A percentile compares a stretch with the other conserved stretches of the same genome.
phyloP scores from a whole-genome alignment of 2,113 vertebrate genomes.

The Plestiodon gilberti region DNA sequence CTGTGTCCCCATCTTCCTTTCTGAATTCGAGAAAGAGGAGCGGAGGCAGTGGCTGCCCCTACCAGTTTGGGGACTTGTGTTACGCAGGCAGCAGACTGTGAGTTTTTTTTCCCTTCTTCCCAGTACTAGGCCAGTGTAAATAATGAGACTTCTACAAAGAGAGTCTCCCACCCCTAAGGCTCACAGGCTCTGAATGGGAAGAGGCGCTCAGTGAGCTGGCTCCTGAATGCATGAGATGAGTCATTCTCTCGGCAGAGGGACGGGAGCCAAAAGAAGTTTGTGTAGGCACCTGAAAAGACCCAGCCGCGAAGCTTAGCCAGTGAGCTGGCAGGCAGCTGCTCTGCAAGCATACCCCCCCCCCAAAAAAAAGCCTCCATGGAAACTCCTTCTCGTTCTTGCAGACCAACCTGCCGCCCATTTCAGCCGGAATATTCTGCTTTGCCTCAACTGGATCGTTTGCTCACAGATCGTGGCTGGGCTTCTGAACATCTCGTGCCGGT shows the following conservation, averaged over 20 bases:
- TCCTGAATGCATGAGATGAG: not conserved
- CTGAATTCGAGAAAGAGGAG: too few relatives aligned
- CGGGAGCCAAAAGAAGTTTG: not conserved
- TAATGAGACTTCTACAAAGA: not conserved
- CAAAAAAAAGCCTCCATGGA: not conserved
- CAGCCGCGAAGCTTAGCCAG: too few relatives aligned
- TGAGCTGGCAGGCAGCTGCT: not conserved
- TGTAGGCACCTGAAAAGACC: not conserved
- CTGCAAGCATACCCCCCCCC: not conserved
- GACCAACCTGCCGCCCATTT: not conserved
- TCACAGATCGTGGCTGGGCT: not conserved
- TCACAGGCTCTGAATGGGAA: slow-evolving; percentile 1
- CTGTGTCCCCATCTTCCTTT: too few relatives aligned
- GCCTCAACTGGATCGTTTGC: not conserved
- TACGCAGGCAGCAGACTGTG: too few relatives aligned
- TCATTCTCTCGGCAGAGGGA: not conserved
- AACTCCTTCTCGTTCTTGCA: too few relatives aligned
- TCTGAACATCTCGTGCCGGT: too few relatives aligned
- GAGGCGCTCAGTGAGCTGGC: too few relatives aligned
- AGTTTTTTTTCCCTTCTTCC: too few relatives aligned
- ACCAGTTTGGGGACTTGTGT: too few relatives aligned
- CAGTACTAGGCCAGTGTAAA: not conserved
- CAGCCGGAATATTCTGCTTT: not conserved
- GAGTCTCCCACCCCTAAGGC: too few relatives aligned
- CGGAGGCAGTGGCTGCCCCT: too few relatives aligned